These are phyloP conservation scores for Manis pentadactyla DNA, from an alignment of 2,797 vertebrate species.

Conservation along the genomic window DNA sequence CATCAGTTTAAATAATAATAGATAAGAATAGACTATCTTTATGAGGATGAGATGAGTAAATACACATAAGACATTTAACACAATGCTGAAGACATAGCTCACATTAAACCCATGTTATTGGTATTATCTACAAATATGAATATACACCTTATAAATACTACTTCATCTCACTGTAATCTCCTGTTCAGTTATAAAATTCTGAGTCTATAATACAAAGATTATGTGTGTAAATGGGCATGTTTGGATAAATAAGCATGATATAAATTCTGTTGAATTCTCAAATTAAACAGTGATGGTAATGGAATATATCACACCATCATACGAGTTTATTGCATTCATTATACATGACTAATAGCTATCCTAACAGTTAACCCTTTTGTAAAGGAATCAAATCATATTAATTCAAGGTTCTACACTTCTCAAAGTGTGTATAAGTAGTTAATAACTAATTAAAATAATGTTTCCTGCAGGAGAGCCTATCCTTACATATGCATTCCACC, in stretches of 20 bases:
- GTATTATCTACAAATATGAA: background rate
- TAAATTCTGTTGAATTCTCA: background rate
- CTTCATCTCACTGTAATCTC: background rate
- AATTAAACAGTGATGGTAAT: background rate
- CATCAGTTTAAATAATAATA: background rate
- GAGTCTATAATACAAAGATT: background rate
- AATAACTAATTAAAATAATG: background rate
- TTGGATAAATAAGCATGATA: background rate
- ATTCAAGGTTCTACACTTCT: background rate
- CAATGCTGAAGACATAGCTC: background rate
- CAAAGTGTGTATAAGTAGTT: background rate
- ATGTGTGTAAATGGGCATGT: background rate
- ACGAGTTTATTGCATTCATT: background rate
- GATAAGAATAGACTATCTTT: background rate
- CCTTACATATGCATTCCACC: background rate
- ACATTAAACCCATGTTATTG: background rate
- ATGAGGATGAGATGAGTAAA: background rate
- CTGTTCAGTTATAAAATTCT: background rate
- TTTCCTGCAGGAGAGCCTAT: background rate
- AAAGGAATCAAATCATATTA: background rate
- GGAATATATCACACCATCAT: background rate
- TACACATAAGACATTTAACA: background rate
- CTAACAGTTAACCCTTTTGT: background rate
- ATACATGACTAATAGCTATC: background rate
- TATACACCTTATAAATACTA: background rate